Evolutionary conservation across 2,888 invertebrate species (phyloP).

Genomic region (Norana najaformis): DNA sequence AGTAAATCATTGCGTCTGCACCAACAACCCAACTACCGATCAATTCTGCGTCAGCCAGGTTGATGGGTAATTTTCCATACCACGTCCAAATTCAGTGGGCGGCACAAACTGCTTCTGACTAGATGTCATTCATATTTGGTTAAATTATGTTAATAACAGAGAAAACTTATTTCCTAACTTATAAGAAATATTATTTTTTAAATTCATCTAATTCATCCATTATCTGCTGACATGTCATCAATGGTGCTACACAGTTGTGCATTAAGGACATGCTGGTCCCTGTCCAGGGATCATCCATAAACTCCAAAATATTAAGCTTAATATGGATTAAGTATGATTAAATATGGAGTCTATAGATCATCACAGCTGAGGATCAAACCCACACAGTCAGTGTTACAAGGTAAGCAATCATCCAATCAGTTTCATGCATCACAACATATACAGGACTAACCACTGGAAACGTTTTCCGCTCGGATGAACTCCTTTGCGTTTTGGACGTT

Average conservation of each 20-base stretch:
- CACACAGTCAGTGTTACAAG: no score
- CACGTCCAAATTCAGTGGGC: neutral
- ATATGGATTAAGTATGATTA: no score
- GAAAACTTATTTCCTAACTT: neutral
- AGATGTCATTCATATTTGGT: neutral
- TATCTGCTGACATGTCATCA: no score
- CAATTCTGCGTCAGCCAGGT: neutral
- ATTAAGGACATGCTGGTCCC: no score
- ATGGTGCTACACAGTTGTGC: no score
- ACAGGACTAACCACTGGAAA: conserved; percentile 34
- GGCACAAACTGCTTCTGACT: neutral
- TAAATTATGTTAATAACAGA: neutral
- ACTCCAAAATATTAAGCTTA: no score
- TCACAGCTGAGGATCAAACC: no score
- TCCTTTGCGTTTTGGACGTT: conserved; percentile 35
- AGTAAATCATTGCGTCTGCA: neutral
- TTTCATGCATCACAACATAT: neutral
- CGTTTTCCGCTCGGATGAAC: conserved; percentile 31
- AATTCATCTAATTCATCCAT: neutral
- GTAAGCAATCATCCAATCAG: no score
- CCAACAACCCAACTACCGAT: neutral
- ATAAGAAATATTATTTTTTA: neutral
- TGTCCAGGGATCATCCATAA: no score
- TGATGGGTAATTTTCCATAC: neutral
- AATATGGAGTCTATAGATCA: no score